phyloP scores from a whole-genome alignment of 2,888 invertebrate genomes.

The Hololepta plana region DNA sequence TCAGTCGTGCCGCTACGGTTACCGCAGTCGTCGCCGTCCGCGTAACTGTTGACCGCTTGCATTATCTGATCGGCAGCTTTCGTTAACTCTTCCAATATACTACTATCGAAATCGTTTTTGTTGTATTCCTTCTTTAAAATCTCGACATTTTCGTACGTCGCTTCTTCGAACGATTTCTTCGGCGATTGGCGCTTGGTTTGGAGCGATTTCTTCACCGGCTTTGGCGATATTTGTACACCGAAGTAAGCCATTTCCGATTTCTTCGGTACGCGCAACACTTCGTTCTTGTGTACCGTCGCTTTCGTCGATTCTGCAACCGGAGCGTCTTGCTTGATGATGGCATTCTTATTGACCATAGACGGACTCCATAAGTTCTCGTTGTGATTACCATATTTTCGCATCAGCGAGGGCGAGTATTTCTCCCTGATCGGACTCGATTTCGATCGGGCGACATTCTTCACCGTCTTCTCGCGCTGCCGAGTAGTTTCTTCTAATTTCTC shows the following conservation, averaged over 20 bases:
- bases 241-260: slow-evolving; percentile 27
- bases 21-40: slow-evolving; percentile 25
- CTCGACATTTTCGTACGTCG: slow-evolving; percentile 21
- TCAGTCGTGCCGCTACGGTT: slow-evolving; percentile 11
- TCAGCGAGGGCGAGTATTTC: slow-evolving; percentile 15
- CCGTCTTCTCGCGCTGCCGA: slow-evolving; percentile 5
- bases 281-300: slow-evolving; percentile 3
- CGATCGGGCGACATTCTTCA: slow-evolving; percentile 2
- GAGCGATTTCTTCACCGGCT: slow-evolving; percentile 9
- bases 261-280: slow-evolving; percentile 23
- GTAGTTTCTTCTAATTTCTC: slow-evolving; percentile 1
- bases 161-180: slow-evolving; percentile 17
- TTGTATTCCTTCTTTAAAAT: slow-evolving; percentile 4
- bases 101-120: slow-evolving; percentile 19
- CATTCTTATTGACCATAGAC: slow-evolving; percentile 8
- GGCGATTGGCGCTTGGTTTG: slow-evolving; percentile 6
- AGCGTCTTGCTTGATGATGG: slow-evolving; percentile 4
- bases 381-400: slow-evolving; percentile 13
- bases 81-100: slow-evolving; percentile 36
- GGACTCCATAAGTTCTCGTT: slow-evolving; percentile 21
- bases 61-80: slow-evolving; percentile 39
- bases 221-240: slow-evolving; percentile 18
- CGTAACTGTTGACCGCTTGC: slow-evolving; percentile 33
- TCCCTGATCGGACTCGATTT: slow-evolving; percentile 9
- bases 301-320: no score